Base-by-base conservation (phyloP, 1,140 invertebrate genomes). In the Cydia pomonella region DNA sequence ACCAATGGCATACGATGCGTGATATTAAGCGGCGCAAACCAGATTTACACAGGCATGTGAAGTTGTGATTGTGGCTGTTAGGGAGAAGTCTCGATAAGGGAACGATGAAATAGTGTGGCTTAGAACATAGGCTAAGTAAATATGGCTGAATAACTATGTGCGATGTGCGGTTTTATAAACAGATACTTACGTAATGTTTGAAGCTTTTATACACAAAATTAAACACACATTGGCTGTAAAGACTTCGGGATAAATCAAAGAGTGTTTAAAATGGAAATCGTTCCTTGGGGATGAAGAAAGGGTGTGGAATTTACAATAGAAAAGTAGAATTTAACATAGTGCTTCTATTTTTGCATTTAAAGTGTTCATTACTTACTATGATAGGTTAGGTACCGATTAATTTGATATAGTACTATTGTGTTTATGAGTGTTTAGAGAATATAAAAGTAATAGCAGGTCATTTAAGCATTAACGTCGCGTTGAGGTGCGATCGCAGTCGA, bases 371-470 rank as follows among this genome's bases (percentile, higher is more conserved):
- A 33, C 29, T 33, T 33, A 33, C 29, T 4, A 1, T 44, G 41
- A 12, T 13, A 4, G 10, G 41, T 44, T 1, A 44, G 41, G 41
- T 44, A 44, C n/a, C n/a, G n/a, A n/a, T n/a, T n/a, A n/a, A n/a
- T n/a, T n/a, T 44, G 9, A 44, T 44, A 41, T 41, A 9, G 10
- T 41, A 12, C 10, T 41, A 41, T 0, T 41, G 38, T 41, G 38
- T 41, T 1, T 18, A 10, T 6, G 27, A 29, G n/a, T 59, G 18
- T 59, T 59, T 59, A 59, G 53, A 3, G n/a, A 59, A 21, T 59
- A 59, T 59, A 59, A 59, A 59, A 59, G n/a, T 59, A 21, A 59
- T 59, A 59, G 53, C 53, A 59, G 18, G 18, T 21, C 18, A 59
- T 59, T 59, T 23, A 1, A 59, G 53, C n/a, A 9, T 21, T 6